Evolutionary conservation across 1,140 invertebrate genomes (phyloP).

Genomic region (Macrotrachela quadricornifera): DNA sequence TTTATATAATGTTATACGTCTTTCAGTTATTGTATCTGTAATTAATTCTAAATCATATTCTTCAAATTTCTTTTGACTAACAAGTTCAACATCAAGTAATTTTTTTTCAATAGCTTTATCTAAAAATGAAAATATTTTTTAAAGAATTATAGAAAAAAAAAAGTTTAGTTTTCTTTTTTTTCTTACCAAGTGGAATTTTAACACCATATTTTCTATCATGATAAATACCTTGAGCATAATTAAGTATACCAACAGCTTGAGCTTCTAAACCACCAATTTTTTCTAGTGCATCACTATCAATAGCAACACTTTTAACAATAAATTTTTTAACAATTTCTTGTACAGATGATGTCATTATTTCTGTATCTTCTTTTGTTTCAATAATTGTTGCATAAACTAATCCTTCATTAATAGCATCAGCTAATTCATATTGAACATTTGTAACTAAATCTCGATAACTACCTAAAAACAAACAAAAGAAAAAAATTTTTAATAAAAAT

Average conservation of each 20-base stretch:
- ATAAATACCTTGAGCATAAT: constrained; percentile 9
- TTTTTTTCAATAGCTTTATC: constrained; percentile 1
- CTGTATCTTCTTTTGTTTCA: constrained; percentile 1
- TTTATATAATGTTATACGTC: background rate
- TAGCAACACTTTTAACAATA: constrained; percentile 6
- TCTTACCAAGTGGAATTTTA: background rate
- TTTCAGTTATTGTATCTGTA: constrained; percentile 6
- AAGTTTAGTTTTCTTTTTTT: too few relatives aligned
- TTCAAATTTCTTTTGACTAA: background rate
- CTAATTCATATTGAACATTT: constrained; percentile 1
- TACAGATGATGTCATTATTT: background rate
- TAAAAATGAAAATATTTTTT: too few relatives aligned
- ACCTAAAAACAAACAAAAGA: too few relatives aligned
- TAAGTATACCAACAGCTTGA: constrained; percentile 7
- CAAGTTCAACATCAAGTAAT: constrained; percentile 1
- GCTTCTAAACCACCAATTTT: constrained; percentile 5
- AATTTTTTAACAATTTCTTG: constrained; percentile 1
- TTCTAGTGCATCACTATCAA: background rate
- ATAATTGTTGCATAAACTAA: constrained; percentile 6
- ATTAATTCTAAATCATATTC: constrained; percentile 8
- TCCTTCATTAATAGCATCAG: constrained; percentile 8
- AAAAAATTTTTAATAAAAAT: too few relatives aligned
- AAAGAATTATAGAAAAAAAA: too few relatives aligned
- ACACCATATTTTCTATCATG: background rate
- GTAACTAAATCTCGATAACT: constrained; percentile 6